A percentile compares a stretch with the other conserved stretches of the same genome.
These are phyloP conservation scores for Noturus placidus DNA, from an alignment of 2,113 vertebrate genomes.

Conservation along the genomic window DNA sequence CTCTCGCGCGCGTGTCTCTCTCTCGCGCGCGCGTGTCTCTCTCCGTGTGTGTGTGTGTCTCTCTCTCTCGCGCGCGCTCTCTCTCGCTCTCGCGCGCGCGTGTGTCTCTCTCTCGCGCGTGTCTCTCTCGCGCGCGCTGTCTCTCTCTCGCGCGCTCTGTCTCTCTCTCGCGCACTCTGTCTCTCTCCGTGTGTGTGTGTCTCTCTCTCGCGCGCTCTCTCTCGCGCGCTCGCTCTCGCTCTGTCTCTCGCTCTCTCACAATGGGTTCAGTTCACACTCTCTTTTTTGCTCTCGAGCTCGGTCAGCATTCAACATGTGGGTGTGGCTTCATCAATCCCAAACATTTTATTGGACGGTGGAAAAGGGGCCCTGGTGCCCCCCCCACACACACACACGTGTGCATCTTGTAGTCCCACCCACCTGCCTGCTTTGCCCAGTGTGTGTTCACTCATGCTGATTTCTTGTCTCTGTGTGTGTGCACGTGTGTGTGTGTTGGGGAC, in stretches of 20 bases:
- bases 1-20: no score
- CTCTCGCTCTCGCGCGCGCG: no score
- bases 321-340: constrained; percentile 20
- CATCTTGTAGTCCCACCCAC: constrained; percentile 54
- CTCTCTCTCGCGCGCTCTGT: no score
- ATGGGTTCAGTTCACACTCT: constrained; percentile 58
- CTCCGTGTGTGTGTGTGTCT: no score
- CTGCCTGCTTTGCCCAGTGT: constrained; percentile 61
- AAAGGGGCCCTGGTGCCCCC: constrained; percentile 16
- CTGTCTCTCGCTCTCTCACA: constrained; percentile 59
- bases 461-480: background rate
- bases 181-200: no score
- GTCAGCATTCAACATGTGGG: constrained; percentile 73
- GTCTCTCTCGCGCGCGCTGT: background rate
- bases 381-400: background rate
- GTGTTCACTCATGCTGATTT: constrained; percentile 21
- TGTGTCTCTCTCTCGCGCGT: no score
- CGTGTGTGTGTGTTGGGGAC: constrained; percentile 12
- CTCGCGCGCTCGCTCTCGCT: background rate
- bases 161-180: constrained; percentile 37
- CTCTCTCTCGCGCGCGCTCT: no score
- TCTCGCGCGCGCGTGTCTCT: no score
- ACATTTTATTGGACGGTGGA: constrained; percentile 63
- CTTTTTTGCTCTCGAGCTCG: constrained; percentile 66
- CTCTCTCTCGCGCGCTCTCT: background rate